Conservation (phyloP, 1,140 invertebrate species). For the Lepeophtheirus salmonis region DNA sequence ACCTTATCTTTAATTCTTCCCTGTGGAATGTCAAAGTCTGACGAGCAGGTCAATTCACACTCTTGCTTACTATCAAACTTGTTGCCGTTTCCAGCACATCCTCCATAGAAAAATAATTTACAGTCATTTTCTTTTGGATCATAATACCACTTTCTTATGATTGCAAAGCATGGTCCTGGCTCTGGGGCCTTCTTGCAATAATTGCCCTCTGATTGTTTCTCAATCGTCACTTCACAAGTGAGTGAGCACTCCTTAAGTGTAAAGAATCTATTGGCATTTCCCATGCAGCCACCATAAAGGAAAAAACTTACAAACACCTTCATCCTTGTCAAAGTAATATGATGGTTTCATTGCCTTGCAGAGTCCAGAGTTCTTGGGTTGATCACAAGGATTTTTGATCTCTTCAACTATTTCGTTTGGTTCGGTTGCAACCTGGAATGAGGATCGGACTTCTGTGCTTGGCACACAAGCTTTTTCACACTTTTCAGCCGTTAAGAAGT, state of each 20-base stretch:
- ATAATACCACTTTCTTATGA: constrained; percentile 34
- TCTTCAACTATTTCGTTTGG: neutral
- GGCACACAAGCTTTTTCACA: constrained; percentile 35
- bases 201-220: constrained; percentile 27
- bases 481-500: constrained; percentile 36
- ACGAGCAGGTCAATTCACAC: constrained; percentile 59
- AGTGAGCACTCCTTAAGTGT: constrained; percentile 57
- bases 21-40: neutral
- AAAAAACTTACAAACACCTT: constrained; percentile 50
- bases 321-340: constrained; percentile 62
- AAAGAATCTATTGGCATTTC: constrained; percentile 55
- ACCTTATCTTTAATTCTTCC: neutral
- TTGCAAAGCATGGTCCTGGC: constrained; percentile 26
- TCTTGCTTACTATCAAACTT: constrained; percentile 48
- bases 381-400: constrained; percentile 41
- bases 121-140: neutral
- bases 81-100: constrained; percentile 11
- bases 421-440: neutral
- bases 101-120: constrained; percentile 7
- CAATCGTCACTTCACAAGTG: constrained; percentile 34
- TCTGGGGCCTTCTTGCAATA: neutral
- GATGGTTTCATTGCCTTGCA: constrained; percentile 51
- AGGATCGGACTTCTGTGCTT: neutral
- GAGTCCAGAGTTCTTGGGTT: constrained; percentile 53
- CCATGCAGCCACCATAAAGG: constrained; percentile 65